Evolutionary conservation across 2,797 vertebrate species (phyloP).

Genomic region (Antrozous pallidus): DNA sequence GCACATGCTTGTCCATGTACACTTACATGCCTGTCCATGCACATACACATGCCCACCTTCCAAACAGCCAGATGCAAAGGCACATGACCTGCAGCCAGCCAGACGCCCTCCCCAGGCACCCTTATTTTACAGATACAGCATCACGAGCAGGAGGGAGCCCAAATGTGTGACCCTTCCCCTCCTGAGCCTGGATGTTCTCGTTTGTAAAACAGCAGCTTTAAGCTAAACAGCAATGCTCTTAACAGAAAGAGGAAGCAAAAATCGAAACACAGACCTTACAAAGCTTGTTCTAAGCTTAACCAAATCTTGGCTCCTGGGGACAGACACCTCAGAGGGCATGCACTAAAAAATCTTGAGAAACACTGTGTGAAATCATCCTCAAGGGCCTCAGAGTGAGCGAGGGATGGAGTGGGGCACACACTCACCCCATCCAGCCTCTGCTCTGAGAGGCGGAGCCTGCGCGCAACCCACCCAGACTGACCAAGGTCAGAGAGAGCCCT

Average conservation of each 20-base stretch:
- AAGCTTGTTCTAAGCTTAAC: neutral
- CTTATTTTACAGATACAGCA: neutral
- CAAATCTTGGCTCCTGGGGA: neutral
- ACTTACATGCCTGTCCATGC: neutral
- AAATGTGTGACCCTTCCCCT: neutral
- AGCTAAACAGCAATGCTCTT: neutral
- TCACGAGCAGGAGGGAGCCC: neutral
- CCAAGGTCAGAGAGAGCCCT: neutral
- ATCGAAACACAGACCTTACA: neutral
- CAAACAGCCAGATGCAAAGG: neutral
- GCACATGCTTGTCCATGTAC: neutral
- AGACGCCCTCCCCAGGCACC: no score
- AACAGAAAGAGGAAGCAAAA: neutral
- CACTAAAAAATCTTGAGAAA: neutral
- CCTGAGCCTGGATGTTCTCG: neutral
- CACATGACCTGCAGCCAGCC: neutral
- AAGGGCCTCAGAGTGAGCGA: neutral
- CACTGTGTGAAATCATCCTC: neutral
- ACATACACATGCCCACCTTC: neutral
- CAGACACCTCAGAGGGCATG: neutral
- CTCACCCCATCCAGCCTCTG: neutral
- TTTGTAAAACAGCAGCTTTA: neutral
- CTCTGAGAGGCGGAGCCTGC: neutral
- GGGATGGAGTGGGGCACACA: no score
- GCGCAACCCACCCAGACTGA: fast-evolving